phyloP scores from a whole-genome alignment of 2,888 invertebrate genomes.

The Carcina quercana region DNA sequence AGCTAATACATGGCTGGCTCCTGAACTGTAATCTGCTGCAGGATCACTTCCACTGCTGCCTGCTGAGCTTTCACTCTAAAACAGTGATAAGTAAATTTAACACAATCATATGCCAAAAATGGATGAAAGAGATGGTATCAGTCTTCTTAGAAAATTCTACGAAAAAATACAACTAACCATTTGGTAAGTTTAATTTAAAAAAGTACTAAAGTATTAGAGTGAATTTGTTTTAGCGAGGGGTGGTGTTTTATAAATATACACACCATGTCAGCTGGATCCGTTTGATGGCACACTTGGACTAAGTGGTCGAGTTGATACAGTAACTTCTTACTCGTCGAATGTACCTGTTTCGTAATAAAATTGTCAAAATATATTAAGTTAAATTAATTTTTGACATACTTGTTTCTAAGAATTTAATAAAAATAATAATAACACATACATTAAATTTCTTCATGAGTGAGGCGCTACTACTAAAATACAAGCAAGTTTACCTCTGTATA shows the following conservation, averaged over 20 bases:
- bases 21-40: constrained; percentile 96
- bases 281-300: constrained; percentile 96
- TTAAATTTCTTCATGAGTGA: too few species aligned
- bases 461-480: too few species aligned
- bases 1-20: constrained; percentile 96
- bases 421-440: background rate
- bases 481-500: constrained; percentile 51
- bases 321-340: constrained; percentile 96
- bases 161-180: too few species aligned
- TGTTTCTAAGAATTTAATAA: background rate
- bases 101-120: background rate
- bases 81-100: background rate
- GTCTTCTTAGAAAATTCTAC: background rate
- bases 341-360: too few species aligned
- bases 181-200: too few species aligned
- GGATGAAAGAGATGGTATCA: too few species aligned
- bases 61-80: constrained; percentile 62
- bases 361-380: too few species aligned
- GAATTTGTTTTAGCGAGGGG: too few species aligned
- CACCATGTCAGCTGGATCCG: constrained; percentile 79
- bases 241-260: constrained; percentile 16
- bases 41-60: constrained; percentile 85
- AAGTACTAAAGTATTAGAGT: too few species aligned
- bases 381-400: too few species aligned
- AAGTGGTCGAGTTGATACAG: constrained; percentile 96